Percentiles rank a stretch among this genome's conserved stretches.
These are phyloP conservation scores for Stichodactyla mertensii DNA, from an alignment of 64 coral and sea anemone species.

Conservation along the genomic window DNA sequence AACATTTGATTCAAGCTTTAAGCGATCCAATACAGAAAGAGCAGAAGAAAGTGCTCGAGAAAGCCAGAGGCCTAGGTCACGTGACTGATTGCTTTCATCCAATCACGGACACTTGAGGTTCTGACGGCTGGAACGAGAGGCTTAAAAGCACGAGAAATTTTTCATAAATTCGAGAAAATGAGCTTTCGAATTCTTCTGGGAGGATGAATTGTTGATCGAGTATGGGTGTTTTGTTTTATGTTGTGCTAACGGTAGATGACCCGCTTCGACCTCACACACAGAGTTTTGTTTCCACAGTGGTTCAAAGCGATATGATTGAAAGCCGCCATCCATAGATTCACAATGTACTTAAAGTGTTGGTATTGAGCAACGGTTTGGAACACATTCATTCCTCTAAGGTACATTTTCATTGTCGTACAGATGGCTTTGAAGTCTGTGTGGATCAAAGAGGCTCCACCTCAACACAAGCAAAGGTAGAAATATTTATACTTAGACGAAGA, in stretches of 20 bases:
- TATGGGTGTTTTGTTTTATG: not conserved
- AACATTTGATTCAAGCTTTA: not conserved
- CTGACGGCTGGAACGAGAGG: not conserved
- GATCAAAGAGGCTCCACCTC: not conserved
- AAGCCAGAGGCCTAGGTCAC: not conserved
- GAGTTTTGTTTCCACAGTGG: not conserved
- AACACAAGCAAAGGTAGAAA: too few relatives aligned
- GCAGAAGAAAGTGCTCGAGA: not conserved
- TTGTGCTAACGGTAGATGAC: not conserved
- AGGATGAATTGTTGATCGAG: not conserved
- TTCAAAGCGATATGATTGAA: not conserved
- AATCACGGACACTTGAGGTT: not conserved
- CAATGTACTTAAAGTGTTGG: not conserved
- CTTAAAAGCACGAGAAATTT: not conserved
- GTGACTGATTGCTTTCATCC: not conserved
- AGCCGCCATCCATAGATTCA: not conserved
- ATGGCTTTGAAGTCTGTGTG: too few relatives aligned
- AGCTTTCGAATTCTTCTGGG: not conserved
- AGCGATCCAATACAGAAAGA: not conserved
- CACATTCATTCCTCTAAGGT: not conserved
- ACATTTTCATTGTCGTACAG: too few relatives aligned
- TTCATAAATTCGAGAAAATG: not conserved
- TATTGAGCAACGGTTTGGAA: not conserved
- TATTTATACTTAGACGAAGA: too few relatives aligned
- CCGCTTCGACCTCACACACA: not conserved